phyloP scores from a whole-genome alignment of 2,797 vertebrate genomes.

The Gymnocypris eckloni region DNA sequence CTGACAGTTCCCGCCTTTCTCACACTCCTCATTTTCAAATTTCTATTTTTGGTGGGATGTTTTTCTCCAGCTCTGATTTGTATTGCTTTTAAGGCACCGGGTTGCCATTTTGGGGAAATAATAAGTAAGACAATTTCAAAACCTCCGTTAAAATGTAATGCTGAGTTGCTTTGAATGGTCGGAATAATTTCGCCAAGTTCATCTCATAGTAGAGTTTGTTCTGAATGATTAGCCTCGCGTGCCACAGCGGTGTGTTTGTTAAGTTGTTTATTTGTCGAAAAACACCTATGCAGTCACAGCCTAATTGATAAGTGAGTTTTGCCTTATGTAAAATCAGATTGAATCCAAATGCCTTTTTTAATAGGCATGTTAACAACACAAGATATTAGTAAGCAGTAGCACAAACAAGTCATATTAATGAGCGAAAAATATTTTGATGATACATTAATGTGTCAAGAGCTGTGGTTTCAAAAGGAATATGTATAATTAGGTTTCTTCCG shows the following conservation, averaged over 20 bases:
- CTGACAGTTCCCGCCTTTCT: background rate
- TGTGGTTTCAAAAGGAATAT: slow-evolving; percentile 58
- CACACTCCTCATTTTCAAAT: background rate
- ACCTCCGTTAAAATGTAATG: background rate
- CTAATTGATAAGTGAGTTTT: slow-evolving; percentile 53
- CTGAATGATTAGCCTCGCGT: background rate
- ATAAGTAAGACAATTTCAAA: slow-evolving; percentile 24
- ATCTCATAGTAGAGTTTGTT: background rate
- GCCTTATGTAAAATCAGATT: slow-evolving; percentile 48
- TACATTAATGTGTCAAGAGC: slow-evolving; percentile 68
- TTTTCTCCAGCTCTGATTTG: background rate
- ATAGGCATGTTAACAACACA: slow-evolving; percentile 64
- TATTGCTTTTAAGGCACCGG: slow-evolving; percentile 19
- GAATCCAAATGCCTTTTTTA: slow-evolving; percentile 60
- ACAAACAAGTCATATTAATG: slow-evolving; percentile 69
- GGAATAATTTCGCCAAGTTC: background rate
- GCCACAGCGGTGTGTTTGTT: slow-evolving; percentile 25
- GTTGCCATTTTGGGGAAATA: slow-evolving; percentile 8
- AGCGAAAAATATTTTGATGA: slow-evolving; percentile 69
- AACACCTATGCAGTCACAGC: slow-evolving; percentile 49
- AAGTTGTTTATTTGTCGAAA: slow-evolving; percentile 51
- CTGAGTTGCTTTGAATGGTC: background rate
- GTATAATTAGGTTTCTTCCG: slow-evolving; percentile 61
- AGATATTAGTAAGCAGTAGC: slow-evolving; percentile 63
- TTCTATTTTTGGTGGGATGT: background rate